phyloP scores from a whole-genome alignment of 1,140 invertebrate genomes.

The Anastrepha ludens region DNA sequence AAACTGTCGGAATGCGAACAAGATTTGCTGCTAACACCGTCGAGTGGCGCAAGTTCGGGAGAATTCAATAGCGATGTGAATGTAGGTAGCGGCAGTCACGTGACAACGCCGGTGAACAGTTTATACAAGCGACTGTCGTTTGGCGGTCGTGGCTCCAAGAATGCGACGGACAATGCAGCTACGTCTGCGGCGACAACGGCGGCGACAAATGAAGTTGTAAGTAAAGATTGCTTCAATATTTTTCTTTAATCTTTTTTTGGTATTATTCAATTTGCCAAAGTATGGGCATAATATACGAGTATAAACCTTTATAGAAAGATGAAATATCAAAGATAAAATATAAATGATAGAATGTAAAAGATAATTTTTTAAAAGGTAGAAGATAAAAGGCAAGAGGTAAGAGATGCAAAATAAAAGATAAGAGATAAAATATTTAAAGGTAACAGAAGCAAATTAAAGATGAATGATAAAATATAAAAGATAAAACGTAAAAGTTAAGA shows the following conservation, averaged over 20 bases:
- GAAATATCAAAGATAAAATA: no score
- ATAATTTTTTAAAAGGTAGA: no score
- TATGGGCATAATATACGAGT: background rate
- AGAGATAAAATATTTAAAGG: no score
- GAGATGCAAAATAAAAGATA: background rate
- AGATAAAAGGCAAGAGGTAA: no score
- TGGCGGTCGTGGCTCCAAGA: slow-evolving; percentile 50
- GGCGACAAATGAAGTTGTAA: slow-evolving; percentile 39
- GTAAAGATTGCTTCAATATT: background rate
- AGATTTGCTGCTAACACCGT: slow-evolving; percentile 56
- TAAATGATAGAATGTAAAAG: no score
- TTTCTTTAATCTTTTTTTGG: background rate
- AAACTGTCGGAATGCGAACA: slow-evolving; percentile 62
- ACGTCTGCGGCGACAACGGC: background rate
- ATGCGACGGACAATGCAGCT: slow-evolving; percentile 17
- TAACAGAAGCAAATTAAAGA: no score
- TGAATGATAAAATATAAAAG: no score
- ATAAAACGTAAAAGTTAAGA: background rate
- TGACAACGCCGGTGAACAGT: slow-evolving; percentile 31
- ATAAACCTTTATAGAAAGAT: no score
- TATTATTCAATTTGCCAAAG: background rate
- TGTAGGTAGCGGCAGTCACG: background rate
- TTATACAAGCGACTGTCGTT: slow-evolving; percentile 56
- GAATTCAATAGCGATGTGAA: slow-evolving; percentile 62
- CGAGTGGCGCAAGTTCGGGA: slow-evolving; percentile 59